Percentiles rank a stretch among this genome's conserved stretches.
These are phyloP conservation scores for Lepidurus arcticus DNA, from an alignment of 1,140 invertebrate genomes.

Conservation along the genomic window DNA sequence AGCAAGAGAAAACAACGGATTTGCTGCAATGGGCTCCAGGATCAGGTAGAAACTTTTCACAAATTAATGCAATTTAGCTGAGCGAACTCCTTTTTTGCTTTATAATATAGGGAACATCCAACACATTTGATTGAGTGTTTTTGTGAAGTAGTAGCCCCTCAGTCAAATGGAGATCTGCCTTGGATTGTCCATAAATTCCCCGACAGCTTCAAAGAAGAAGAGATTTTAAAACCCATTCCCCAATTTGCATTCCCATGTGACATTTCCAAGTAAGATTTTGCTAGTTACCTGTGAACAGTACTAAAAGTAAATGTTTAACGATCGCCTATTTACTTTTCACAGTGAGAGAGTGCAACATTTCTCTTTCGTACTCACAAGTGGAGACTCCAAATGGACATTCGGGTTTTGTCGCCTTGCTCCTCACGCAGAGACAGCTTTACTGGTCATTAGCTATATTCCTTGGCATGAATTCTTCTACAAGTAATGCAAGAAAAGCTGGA, in stretches of 20 bases:
- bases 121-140: conserved; percentile 73
- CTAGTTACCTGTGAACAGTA: no score
- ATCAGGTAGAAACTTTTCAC: background rate
- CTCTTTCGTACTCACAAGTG: conserved; percentile 87
- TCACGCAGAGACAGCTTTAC: conserved; percentile 66
- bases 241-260: conserved; percentile 80
- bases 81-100: background rate
- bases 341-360: conserved; percentile 72
- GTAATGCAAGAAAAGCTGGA: conserved; percentile 45
- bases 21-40: background rate
- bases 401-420: conserved; percentile 90
- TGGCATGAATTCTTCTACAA: conserved; percentile 96
- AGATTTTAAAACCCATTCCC: conserved; percentile 69
- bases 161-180: conserved; percentile 52
- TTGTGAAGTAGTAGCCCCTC: conserved; percentile 66
- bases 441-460: conserved; percentile 77
- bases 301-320: conserved; percentile 25
- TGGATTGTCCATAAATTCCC: conserved; percentile 74
- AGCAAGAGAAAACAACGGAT: background rate
- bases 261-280: conserved; percentile 61
- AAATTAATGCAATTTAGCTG: background rate
- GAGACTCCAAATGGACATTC: conserved; percentile 92
- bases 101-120: conserved; percentile 11
- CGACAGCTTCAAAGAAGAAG: conserved; percentile 63
- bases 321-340: conserved; percentile 34